Conservation (phyloP, 2,797 vertebrate genomes). For the Microctenopoma steveboyesi region DNA sequence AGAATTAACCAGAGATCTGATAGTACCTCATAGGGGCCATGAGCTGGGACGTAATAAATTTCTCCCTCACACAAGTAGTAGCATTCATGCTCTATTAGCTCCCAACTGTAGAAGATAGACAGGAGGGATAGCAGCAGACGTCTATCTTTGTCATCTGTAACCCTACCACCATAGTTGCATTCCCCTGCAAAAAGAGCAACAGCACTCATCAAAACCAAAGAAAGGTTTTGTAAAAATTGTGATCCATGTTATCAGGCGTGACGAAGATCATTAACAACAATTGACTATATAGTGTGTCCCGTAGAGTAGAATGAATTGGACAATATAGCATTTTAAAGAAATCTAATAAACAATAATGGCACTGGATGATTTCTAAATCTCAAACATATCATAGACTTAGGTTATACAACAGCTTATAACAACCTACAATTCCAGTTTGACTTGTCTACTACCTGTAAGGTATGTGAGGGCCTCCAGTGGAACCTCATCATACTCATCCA, state of each 20-base stretch:
- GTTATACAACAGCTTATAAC: background rate
- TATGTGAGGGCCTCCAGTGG: slow-evolving; percentile 92
- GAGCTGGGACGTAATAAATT: slow-evolving; percentile 86
- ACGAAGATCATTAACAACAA: background rate
- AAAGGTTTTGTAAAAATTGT: background rate
- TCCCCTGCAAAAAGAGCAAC: slow-evolving; percentile 82
- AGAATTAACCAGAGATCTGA: slow-evolving; percentile 35
- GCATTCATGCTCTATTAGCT: slow-evolving; percentile 84
- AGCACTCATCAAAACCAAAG: background rate
- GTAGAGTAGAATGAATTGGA: background rate
- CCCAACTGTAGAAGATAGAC: slow-evolving; percentile 88
- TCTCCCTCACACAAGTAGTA: slow-evolving; percentile 85
- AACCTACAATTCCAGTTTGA: background rate
- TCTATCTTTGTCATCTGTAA: slow-evolving; percentile 96
- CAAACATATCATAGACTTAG: background rate
- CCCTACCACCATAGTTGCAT: slow-evolving; percentile 96
- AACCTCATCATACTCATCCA: slow-evolving; percentile 91
- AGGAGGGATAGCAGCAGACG: slow-evolving; percentile 92
- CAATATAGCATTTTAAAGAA: background rate
- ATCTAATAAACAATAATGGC: slow-evolving; percentile 1
- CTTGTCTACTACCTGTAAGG: slow-evolving; percentile 86
- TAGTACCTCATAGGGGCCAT: slow-evolving; percentile 88
- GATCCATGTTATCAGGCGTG: background rate
- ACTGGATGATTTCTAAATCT: background rate
- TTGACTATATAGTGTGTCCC: background rate